phyloP scores from a whole-genome alignment of 2,888 invertebrate genomes.

The Copidosoma aretas region DNA sequence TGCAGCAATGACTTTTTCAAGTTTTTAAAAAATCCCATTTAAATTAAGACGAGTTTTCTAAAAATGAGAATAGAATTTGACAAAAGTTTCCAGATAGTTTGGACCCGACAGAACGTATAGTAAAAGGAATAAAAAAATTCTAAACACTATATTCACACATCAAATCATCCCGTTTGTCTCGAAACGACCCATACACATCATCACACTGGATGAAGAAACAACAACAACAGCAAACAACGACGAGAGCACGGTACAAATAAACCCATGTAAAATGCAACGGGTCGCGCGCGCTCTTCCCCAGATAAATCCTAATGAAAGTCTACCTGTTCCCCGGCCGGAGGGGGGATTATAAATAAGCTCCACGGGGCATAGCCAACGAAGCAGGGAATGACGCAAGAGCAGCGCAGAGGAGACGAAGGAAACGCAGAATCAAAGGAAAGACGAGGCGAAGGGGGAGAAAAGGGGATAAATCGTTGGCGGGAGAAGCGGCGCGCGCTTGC shows the following conservation, averaged over 20 bases:
- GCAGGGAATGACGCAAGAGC: slow-evolving; percentile 17
- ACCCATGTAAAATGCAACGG: not conserved
- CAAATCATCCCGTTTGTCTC: no score
- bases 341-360: slow-evolving; percentile 50
- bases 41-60: no score
- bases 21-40: no score
- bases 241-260: slow-evolving; percentile 13
- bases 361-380: slow-evolving; percentile 16
- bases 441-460: not conserved
- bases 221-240: slow-evolving; percentile 17
- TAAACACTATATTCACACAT: no score
- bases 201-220: not conserved
- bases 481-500: not conserved
- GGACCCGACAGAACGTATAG: no score
- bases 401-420: slow-evolving; percentile 10
- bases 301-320: slow-evolving; percentile 61
- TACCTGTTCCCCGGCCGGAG: slow-evolving; percentile 51
- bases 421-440: slow-evolving; percentile 5
- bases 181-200: no score
- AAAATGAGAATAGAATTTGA: no score
- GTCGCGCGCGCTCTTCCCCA: slow-evolving; percentile 54
- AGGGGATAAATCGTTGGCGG: slow-evolving; percentile 16
- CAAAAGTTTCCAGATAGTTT: no score
- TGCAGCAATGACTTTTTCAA: no score
- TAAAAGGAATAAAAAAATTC: no score